Conservation (phyloP, 37 sponge, comb jelly and placozoan genomes). For the Cladorhizidae sp. region DNA sequence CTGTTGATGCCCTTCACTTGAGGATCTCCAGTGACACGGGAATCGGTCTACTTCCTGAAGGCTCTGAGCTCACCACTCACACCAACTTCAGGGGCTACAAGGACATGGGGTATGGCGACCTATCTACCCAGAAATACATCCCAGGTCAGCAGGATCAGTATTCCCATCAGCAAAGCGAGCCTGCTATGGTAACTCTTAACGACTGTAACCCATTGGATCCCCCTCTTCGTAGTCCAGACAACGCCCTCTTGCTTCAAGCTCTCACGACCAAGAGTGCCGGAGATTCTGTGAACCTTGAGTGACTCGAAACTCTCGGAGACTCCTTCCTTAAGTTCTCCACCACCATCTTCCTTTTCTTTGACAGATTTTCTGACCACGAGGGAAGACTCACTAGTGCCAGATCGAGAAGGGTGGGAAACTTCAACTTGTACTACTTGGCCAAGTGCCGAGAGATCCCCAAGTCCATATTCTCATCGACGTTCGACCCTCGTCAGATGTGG, state of each 20-base stretch:
- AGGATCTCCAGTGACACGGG: slow-evolving; percentile 31
- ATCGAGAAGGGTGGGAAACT: slow-evolving; percentile 64
- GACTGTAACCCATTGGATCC: not conserved
- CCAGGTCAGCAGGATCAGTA: not conserved
- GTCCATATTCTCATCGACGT: slow-evolving; percentile 24
- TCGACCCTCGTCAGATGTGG: slow-evolving; percentile 59
- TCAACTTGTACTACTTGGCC: slow-evolving; percentile 70
- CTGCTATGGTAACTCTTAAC: not conserved
- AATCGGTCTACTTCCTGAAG: slow-evolving; percentile 15
- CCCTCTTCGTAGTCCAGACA: slow-evolving; percentile 44
- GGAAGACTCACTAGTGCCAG: slow-evolving; percentile 75
- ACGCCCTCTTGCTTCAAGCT: slow-evolving; percentile 73
- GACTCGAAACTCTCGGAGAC: slow-evolving; percentile 94
- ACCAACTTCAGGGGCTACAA: slow-evolving; percentile 54
- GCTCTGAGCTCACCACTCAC: slow-evolving; percentile 6
- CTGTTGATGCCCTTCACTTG: slow-evolving; percentile 51
- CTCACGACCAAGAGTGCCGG: slow-evolving; percentile 73
- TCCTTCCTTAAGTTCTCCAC: slow-evolving; percentile 89
- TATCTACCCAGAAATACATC: slow-evolving; percentile 1
- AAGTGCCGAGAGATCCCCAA: slow-evolving; percentile 27
- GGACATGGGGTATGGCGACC: slow-evolving; percentile 40
- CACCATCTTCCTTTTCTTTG: slow-evolving; percentile 58
- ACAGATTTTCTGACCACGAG: slow-evolving; percentile 58
- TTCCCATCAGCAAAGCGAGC: not conserved
- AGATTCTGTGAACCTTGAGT: slow-evolving; percentile 83